Conservation (phyloP, 2,888 invertebrate genomes). For the Drosophila prolongata region DNA sequence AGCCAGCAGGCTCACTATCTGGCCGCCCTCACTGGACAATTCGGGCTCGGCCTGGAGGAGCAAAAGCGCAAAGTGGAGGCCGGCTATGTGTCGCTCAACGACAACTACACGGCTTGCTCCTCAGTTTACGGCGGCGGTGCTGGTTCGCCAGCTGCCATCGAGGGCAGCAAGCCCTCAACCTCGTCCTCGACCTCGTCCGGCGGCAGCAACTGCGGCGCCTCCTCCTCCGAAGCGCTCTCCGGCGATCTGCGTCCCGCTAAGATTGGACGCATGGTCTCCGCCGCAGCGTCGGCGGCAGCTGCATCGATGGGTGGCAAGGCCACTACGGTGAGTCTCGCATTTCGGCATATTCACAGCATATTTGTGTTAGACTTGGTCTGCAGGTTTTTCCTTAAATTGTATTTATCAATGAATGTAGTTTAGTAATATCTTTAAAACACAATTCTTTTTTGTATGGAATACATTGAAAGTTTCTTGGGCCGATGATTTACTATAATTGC, state of each 20-base stretch:
- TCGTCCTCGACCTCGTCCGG: slow-evolving; percentile 16
- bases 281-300: slow-evolving; percentile 41
- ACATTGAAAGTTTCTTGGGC: no score
- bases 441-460: no score
- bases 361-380: no score
- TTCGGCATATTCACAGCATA: no score
- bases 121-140: slow-evolving; percentile 62
- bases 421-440: no score
- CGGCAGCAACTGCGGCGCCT: slow-evolving; percentile 3
- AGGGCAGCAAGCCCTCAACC: slow-evolving; percentile 23
- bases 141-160: slow-evolving; percentile 16
- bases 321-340: slow-evolving; percentile 57
- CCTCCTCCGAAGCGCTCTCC: neutral
- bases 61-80: slow-evolving; percentile 78
- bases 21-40: slow-evolving; percentile 31
- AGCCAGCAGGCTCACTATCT: slow-evolving; percentile 40
- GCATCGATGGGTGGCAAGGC: slow-evolving; percentile 50
- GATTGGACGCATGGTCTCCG: slow-evolving; percentile 61
- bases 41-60: slow-evolving; percentile 41
- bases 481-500: no score
- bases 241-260: slow-evolving; percentile 53
- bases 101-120: slow-evolving; percentile 64
- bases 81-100: slow-evolving; percentile 73
- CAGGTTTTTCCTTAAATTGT: no score
- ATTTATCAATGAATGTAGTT: no score